Percentiles rank a stretch among this genome's conserved stretches.
These are phyloP conservation scores for Muraenolepis orangiensis DNA, from an alignment of 2,797 vertebrate genomes.

Conservation along the genomic window DNA sequence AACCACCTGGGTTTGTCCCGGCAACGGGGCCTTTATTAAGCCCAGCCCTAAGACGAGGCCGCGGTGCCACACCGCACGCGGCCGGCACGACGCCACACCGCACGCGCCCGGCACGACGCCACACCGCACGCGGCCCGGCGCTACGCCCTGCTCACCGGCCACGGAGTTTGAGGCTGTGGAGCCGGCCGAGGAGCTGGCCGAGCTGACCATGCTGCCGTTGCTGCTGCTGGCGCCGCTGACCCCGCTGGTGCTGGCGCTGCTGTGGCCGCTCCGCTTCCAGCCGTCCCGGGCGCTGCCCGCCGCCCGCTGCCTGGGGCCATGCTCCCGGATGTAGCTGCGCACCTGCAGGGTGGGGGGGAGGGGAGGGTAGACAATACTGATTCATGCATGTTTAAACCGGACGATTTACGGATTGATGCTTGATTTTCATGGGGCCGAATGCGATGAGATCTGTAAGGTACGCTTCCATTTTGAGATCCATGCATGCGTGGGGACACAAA, in stretches of 20 bases:
- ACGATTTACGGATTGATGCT: background rate
- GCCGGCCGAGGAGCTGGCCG: slow-evolving; percentile 85
- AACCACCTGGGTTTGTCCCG: too few relatives aligned
- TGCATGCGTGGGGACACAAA: too few relatives aligned
- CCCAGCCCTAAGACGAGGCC: too few relatives aligned
- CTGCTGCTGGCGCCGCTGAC: slow-evolving; percentile 90
- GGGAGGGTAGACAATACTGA: background rate
- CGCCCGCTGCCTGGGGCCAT: slow-evolving; percentile 84
- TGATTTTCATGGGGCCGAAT: too few relatives aligned
- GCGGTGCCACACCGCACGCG: too few relatives aligned
- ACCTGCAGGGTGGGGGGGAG: slow-evolving; percentile 71
- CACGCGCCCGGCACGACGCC: too few relatives aligned
- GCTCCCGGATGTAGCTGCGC: slow-evolving; percentile 94
- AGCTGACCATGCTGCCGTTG: slow-evolving; percentile 95
- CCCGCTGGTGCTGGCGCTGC: slow-evolving; percentile 87
- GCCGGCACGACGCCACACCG: too few relatives aligned
- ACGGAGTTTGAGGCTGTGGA: slow-evolving; percentile 83
- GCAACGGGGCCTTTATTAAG: too few relatives aligned
- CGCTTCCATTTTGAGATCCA: too few relatives aligned
- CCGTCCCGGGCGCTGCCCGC: slow-evolving; percentile 78
- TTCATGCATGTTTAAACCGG: background rate
- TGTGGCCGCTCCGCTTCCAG: slow-evolving; percentile 93
- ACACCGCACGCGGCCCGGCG: too few relatives aligned
- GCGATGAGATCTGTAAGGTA: too few relatives aligned
- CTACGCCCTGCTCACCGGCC: slow-evolving; percentile 42